Conservation (phyloP, 2,797 vertebrate genomes). For the Valencia hispanica region DNA sequence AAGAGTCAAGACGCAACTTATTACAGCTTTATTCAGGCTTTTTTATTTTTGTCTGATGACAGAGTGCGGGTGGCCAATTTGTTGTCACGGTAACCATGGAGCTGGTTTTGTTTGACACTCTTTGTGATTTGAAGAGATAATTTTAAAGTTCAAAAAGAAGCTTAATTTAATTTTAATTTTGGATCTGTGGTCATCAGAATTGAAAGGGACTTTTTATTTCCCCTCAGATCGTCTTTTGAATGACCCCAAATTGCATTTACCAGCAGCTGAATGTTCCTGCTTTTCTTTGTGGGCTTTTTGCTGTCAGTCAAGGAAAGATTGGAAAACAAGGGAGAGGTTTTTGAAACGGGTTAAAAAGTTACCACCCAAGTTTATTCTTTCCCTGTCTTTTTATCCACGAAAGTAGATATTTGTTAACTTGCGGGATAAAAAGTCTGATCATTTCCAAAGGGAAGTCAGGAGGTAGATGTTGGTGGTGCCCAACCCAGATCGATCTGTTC, state of each 20-base stretch:
- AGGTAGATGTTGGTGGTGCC: background rate
- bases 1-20: background rate
- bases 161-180: background rate
- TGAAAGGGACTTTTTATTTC: background rate
- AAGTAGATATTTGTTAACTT: background rate
- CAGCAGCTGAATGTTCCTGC: background rate
- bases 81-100: slow-evolving; percentile 47
- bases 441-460: no score
- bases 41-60: background rate
- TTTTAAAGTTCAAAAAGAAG: background rate
- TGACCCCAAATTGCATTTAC: background rate
- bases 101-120: background rate
- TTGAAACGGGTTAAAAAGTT: background rate
- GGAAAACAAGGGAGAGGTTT: slow-evolving; percentile 18
- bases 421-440: background rate
- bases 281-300: slow-evolving; percentile 32
- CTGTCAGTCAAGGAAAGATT: slow-evolving; percentile 28
- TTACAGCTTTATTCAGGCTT: slow-evolving; percentile 24
- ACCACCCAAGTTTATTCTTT: background rate
- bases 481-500: slow-evolving; percentile 41
- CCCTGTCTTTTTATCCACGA: no score
- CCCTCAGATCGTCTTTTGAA: no score
- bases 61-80: slow-evolving; percentile 9
- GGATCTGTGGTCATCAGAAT: background rate
- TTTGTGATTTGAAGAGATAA: background rate